Conservation (phyloP, 2,888 invertebrate genomes). For the Apodemia zela region DNA sequence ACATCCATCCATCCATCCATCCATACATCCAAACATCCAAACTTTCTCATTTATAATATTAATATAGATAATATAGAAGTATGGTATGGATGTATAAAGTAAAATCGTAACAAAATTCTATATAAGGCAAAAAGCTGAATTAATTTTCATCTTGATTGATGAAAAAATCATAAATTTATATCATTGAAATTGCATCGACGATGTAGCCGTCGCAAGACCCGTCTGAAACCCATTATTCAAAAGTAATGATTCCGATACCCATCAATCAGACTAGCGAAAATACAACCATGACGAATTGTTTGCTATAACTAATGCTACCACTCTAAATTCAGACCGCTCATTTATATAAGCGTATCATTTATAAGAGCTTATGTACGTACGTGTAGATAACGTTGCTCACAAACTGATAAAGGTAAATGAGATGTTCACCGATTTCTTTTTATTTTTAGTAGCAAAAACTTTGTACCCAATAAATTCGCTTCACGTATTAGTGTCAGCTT, state of each 20-base stretch:
- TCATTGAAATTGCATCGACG: constrained; percentile 9
- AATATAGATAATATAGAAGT: too few relatives aligned
- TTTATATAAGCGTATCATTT: not conserved
- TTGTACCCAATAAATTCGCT: too few relatives aligned
- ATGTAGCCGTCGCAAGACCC: not conserved
- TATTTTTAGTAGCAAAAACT: too few relatives aligned
- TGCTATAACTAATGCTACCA: not conserved
- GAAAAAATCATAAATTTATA: not conserved
- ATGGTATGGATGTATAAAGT: too few relatives aligned
- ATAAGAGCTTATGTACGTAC: too few relatives aligned
- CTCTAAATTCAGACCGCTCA: not conserved
- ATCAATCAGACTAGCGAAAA: constrained; percentile 6
- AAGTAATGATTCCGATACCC: constrained; percentile 8
- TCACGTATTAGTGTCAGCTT: too few relatives aligned
- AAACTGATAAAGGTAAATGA: too few relatives aligned
- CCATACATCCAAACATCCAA: too few relatives aligned
- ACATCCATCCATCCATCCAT: too few relatives aligned
- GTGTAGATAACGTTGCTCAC: too few relatives aligned
- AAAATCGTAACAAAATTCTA: not conserved
- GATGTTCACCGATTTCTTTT: too few relatives aligned
- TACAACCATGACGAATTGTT: not conserved
- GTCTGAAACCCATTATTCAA: constrained; percentile 14
- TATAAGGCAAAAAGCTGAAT: not conserved
- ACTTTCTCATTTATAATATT: too few relatives aligned
- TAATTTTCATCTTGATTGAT: not conserved